These are phyloP conservation scores for Elymnias hypermnestra DNA, from an alignment of 1,140 invertebrate species.

Conservation along the genomic window DNA sequence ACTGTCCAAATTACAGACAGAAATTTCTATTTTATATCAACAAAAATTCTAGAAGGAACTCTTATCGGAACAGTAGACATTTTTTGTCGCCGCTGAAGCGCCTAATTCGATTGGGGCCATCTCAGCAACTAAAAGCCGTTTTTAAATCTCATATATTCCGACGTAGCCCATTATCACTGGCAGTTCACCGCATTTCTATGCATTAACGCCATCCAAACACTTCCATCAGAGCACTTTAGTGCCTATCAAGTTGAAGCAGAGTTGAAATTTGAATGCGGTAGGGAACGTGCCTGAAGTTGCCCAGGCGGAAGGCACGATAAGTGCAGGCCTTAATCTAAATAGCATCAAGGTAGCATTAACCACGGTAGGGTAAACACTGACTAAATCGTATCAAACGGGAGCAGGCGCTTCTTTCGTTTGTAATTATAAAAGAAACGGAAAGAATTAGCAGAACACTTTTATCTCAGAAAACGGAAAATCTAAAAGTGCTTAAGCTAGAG, in stretches of 20 bases:
- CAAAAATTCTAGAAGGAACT: no score
- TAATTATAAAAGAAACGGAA: constrained; percentile 21
- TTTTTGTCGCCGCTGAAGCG: constrained; percentile 27
- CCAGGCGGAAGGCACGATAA: constrained; percentile 62
- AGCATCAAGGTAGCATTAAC: constrained; percentile 43
- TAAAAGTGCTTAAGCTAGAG: constrained; percentile 4
- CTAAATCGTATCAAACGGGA: constrained; percentile 21
- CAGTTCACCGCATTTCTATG: constrained; percentile 58
- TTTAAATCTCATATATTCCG: constrained; percentile 46
- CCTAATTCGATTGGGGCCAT: constrained; percentile 27
- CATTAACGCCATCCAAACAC: constrained; percentile 35
- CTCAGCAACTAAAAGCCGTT: constrained; percentile 31
- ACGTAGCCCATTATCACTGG: constrained; percentile 48
- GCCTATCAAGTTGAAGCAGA: constrained; percentile 31
- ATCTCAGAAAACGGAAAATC: constrained; percentile 10
- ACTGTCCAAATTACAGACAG: neutral
- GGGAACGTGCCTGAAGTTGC: constrained; percentile 38
- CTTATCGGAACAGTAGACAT: neutral
- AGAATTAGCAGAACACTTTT: constrained; percentile 18
- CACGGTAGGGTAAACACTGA: constrained; percentile 22
- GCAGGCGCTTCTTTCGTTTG: constrained; percentile 17
- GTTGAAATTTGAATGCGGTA: constrained; percentile 37
- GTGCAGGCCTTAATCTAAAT: constrained; percentile 61
- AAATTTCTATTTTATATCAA: no score
- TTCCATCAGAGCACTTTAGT: constrained; percentile 15